Evolutionary conservation across 2,888 invertebrate genomes (phyloP).

Genomic region (Ommatoiulus sabulosus): DNA sequence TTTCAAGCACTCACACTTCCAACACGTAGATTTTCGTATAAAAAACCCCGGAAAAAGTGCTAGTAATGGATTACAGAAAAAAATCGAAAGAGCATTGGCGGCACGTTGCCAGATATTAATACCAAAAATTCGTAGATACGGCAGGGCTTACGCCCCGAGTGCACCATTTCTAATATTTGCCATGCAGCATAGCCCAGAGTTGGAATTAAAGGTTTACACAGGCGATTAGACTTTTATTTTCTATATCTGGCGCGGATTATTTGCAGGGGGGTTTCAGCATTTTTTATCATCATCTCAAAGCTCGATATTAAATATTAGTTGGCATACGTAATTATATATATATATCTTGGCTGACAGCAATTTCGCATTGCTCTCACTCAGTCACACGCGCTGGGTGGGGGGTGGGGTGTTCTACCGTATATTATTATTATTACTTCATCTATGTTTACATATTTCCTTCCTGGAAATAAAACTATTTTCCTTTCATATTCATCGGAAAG

Average conservation of each 20-base stretch:
- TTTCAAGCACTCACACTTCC: background rate
- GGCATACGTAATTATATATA: conserved; percentile 26
- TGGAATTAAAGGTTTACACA: too few species aligned
- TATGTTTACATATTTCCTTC: conserved; percentile 34
- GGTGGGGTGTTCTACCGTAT: background rate
- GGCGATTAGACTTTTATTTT: too few species aligned
- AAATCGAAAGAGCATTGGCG: background rate
- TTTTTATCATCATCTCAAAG: conserved; percentile 10
- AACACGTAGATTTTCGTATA: background rate
- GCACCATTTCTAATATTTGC: too few species aligned
- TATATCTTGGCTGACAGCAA: background rate
- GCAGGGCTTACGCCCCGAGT: too few species aligned
- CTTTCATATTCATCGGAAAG: conserved; percentile 28
- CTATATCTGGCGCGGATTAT: background rate
- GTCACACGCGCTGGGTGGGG: background rate
- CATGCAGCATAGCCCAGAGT: too few species aligned
- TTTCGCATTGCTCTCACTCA: too few species aligned
- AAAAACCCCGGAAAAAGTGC: background rate
- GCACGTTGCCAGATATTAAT: conserved; percentile 21
- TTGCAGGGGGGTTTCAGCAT: background rate
- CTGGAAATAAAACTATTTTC: conserved; percentile 34
- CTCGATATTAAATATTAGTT: conserved; percentile 34
- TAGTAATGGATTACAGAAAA: background rate
- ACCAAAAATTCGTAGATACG: background rate
- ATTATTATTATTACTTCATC: conserved; percentile 28